These are phyloP conservation scores for Gymnopithys bicolor DNA, from an alignment of 2,797 vertebrate genomes.

Conservation along the genomic window DNA sequence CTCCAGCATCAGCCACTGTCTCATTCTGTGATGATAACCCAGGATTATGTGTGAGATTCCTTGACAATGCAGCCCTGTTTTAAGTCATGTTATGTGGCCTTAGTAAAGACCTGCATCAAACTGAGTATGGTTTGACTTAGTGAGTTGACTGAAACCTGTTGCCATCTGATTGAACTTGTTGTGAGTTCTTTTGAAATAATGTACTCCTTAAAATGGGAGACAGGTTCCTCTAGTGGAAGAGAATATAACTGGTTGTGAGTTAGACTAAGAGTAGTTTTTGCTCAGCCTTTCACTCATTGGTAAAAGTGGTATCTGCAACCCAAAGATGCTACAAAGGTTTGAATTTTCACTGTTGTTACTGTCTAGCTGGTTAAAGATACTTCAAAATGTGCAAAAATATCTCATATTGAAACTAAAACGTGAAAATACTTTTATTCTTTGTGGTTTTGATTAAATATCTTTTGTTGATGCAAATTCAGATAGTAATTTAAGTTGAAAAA, in stretches of 20 bases:
- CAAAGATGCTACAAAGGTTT: not conserved
- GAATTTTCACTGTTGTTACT: not conserved
- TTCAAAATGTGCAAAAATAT: slow-evolving; percentile 13
- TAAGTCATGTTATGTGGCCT: not conserved
- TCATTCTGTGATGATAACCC: not conserved
- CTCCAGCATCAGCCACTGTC: not conserved
- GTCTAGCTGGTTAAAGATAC: not conserved
- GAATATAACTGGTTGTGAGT: not conserved
- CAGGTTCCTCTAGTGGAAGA: not conserved
- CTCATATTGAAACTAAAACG: not conserved
- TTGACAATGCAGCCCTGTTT: not conserved
- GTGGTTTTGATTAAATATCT: slow-evolving; percentile 10
- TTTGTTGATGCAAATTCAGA: slow-evolving; percentile 34
- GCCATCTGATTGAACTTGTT: not conserved
- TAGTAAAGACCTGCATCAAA: not conserved
- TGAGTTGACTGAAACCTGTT: not conserved
- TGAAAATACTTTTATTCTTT: slow-evolving; percentile 18
- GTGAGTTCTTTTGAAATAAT: not conserved
- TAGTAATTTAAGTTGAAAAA: slow-evolving; percentile 9
- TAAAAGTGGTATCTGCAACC: not conserved
- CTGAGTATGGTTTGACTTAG: not conserved
- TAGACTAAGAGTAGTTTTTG: not conserved
- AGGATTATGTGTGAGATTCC: not conserved
- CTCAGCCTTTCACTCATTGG: not conserved
- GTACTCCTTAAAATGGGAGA: not conserved